Conservation (phyloP, 2,888 invertebrate genomes). For the Rhodophaea formosa region DNA sequence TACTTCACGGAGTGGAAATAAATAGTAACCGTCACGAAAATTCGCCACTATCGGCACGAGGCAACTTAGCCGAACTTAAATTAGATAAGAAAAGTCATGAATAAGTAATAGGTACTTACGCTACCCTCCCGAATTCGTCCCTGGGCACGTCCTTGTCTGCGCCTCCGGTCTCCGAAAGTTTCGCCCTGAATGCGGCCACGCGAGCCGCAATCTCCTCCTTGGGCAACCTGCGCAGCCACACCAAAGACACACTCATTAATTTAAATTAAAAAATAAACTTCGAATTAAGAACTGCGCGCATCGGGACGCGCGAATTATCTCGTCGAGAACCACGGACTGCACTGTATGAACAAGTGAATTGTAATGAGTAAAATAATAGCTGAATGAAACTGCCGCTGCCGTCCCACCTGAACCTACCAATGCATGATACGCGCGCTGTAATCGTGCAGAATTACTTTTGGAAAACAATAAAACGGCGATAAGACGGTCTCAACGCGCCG, state of each 20-base stretch:
- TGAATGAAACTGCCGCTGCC: constrained; percentile 35
- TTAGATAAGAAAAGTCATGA: neutral
- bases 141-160: constrained; percentile 82
- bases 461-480: constrained; percentile 74
- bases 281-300: constrained; percentile 26
- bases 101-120: constrained; percentile 64
- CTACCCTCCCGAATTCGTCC: constrained; percentile 93
- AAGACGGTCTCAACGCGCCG: constrained; percentile 53
- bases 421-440: constrained; percentile 69
- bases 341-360: constrained; percentile 44
- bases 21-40: constrained; percentile 1
- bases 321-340: constrained; percentile 31
- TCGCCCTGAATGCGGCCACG: constrained; percentile 92
- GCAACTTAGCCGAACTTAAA: constrained; percentile 2
- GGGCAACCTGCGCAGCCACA: constrained; percentile 86
- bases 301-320: constrained; percentile 29
- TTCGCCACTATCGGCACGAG: neutral
- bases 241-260: constrained; percentile 71
- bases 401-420: constrained; percentile 66
- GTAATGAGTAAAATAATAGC: constrained; percentile 57
- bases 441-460: constrained; percentile 68
- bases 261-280: constrained; percentile 23
- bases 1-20: constrained; percentile 4
- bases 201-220: constrained; percentile 92
- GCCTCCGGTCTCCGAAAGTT: constrained; percentile 86